phyloP scores from a whole-genome alignment of 2,888 invertebrate species.

The Sthenelais limicola region DNA sequence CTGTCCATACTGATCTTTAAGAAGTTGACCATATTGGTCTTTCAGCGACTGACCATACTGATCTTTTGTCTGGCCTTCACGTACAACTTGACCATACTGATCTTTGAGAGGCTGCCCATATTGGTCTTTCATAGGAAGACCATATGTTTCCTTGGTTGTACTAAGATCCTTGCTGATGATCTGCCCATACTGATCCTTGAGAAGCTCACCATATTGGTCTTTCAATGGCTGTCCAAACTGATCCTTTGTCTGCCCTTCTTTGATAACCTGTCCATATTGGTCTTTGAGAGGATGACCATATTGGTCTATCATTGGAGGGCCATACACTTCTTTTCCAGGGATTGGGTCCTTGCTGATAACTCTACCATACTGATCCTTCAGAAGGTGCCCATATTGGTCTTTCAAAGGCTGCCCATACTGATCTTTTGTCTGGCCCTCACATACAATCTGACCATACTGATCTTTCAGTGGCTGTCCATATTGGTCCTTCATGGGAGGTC shows the following conservation, averaged over 20 bases:
- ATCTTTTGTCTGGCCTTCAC: constrained; percentile 1
- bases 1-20: neutral
- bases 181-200: neutral
- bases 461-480: neutral
- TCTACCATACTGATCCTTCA: constrained; percentile 19
- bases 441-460: neutral
- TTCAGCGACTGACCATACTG: constrained; percentile 11
- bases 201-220: neutral
- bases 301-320: neutral
- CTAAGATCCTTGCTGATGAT: too few relatives aligned
- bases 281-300: neutral
- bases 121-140: neutral
- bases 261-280: neutral
- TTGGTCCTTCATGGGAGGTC: neutral
- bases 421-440: constrained; percentile 5
- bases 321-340: neutral
- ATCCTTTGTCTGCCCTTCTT: constrained; percentile 2
- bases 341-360: neutral
- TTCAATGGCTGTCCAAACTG: neutral
- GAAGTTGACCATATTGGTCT: constrained; percentile 11
- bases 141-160: neutral
- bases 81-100: neutral
- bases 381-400: neutral
- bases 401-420: neutral
- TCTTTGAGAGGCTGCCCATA: neutral